Evolutionary conservation across 2,888 invertebrate species (phyloP), one percentile per base, ranked within the genome.

Genomic region (Bellardia bayeri): DNA sequence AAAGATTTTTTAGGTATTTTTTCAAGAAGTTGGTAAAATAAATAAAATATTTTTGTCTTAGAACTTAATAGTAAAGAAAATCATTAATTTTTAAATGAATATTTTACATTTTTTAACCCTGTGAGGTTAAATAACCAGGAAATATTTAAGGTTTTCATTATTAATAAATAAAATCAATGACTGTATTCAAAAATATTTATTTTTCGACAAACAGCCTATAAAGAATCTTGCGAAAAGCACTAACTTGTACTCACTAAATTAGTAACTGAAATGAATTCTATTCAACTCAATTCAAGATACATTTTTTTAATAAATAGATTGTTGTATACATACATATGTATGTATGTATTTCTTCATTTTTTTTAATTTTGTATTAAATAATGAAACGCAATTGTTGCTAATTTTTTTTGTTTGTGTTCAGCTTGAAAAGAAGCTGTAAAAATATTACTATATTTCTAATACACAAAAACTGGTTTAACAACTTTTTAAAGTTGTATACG

Each of bases 381-480:
- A 54, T 81, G 71, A 76, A 81, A 75, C 81, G 75, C 75, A 76
- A 51, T 85, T 82, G 74, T 76, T 63, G 30, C 64, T 69, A 40
- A 33, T 80, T 61, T 51, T 14, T 9, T 45, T 42, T 45, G 13
- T 42, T 16, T 45, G 14, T 69, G 68, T 61, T 71, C 8, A 69
- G 74, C 51, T 71, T 72, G 37, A 78, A 75, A 83, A 83, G 83
- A 83, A 71, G 83, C 78, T 83, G 71, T 45, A 68, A 76, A 75
- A 82, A 56, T 74, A 14, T 71, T 84, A 72, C 56, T 63, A 72
- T 64, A 68, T 79, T 37, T 75, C 51, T 80, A 81, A 72, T 42
- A 75, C 42, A 68, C 42, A 82, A 63, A 83, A 82, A 85, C 85
- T 63, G 14, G 85, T 85, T 82, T 58, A 75, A 56, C 81, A 75